Evolutionary conservation across 2,113 vertebrate genomes (phyloP).

Genomic region (Pelmatolapia mariae): DNA sequence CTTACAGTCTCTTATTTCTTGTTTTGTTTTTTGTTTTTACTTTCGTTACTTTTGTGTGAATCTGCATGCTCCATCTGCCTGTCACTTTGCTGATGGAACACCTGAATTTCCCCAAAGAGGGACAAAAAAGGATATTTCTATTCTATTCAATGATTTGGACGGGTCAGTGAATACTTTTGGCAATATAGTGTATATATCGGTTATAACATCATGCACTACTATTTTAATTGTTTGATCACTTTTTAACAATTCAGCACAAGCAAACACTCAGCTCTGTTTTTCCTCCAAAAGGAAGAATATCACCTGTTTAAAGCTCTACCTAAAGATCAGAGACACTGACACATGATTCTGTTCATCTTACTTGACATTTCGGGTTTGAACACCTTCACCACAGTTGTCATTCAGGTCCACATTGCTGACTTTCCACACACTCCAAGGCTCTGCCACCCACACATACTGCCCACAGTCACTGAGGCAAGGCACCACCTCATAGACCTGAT

Average conservation of each 20-base stretch:
- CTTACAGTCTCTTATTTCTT: not conserved
- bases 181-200: not conserved
- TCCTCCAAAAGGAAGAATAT: not conserved
- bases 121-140: not conserved
- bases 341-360: conserved; percentile 43
- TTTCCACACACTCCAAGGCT: conserved; percentile 96
- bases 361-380: conserved; percentile 96
- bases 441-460: conserved; percentile 89
- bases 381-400: conserved; percentile 94
- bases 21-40: not conserved
- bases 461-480: conserved; percentile 94
- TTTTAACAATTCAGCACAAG: not conserved
- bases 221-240: not conserved
- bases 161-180: not conserved
- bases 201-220: not conserved
- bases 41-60: not conserved
- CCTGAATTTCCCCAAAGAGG: not conserved
- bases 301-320: not conserved
- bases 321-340: not conserved
- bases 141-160: not conserved
- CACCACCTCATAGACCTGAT: conserved; percentile 92
- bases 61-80: not conserved
- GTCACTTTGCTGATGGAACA: not conserved
- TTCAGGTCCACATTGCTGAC: conserved; percentile 88
- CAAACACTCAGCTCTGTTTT: not conserved